Evolutionary conservation across 2,113 vertebrate species (phyloP).

Genomic region (Hystrix brachyura): DNA sequence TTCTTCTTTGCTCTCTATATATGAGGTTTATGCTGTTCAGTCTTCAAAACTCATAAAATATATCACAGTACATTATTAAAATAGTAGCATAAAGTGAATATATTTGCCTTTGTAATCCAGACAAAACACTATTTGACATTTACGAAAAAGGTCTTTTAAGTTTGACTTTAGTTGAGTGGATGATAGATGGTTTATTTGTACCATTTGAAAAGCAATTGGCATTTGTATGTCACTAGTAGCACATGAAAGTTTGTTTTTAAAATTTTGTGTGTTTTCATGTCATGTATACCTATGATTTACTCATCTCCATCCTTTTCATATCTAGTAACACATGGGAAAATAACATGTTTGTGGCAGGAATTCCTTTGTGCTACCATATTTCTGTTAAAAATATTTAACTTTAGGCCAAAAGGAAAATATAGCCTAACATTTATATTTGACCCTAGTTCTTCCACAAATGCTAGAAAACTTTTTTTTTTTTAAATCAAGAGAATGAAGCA

Average conservation of each 20-base stretch:
- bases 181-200: too few relatives aligned
- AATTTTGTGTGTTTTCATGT: neutral
- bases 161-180: neutral
- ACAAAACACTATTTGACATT: neutral
- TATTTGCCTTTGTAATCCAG: neutral
- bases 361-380: too few relatives aligned
- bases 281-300: neutral
- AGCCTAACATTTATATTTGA: fast-evolving
- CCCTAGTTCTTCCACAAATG: neutral
- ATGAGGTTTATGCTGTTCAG: too few relatives aligned
- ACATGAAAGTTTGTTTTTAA: neutral
- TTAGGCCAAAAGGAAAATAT: neutral
- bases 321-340: neutral
- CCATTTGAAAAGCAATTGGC: neutral
- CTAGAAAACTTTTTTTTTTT: neutral
- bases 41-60: neutral
- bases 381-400: neutral
- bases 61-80: neutral
- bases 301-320: neutral
- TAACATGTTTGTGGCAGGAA: neutral
- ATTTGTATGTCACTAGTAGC: neutral
- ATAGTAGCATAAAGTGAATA: neutral
- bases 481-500: neutral
- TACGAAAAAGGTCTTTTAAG: neutral
- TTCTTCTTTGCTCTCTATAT: neutral